Conservation (phyloP, 2,113 vertebrate genomes). For the Nymphicus hollandicus region DNA sequence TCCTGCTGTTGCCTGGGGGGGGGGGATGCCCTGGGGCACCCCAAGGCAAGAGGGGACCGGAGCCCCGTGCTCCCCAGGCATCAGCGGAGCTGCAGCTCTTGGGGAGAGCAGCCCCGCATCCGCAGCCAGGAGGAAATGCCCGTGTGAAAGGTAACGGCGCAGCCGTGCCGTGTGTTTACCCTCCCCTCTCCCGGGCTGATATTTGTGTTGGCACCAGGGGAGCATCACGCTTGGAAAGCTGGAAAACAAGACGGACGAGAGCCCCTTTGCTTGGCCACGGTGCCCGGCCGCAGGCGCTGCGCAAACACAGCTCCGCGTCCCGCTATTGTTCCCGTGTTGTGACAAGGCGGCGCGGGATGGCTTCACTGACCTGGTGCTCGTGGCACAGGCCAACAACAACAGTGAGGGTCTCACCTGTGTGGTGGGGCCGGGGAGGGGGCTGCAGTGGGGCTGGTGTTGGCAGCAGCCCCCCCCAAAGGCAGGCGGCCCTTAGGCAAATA, state of each 20-base stretch:
- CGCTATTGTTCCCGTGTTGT: conserved; percentile 77
- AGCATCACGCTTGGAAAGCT: conserved; percentile 47
- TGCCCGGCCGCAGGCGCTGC: background rate
- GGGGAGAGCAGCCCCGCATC: background rate
- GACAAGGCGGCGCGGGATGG: conserved; percentile 46
- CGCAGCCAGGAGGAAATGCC: background rate
- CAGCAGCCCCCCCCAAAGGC: conserved; percentile 43
- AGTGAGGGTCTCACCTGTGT: background rate
- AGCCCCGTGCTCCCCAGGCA: background rate
- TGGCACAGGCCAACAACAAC: conserved; percentile 67
- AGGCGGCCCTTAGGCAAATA: conserved; percentile 68
- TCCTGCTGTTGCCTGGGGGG: fast-evolving
- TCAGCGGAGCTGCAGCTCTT: background rate
- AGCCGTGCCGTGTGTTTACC: background rate
- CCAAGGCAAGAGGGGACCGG: background rate
- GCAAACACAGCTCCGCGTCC: background rate
- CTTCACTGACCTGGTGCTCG: background rate
- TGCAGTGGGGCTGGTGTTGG: background rate
- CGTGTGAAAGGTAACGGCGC: background rate
- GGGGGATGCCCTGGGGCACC: fast-evolving
- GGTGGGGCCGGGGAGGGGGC: background rate
- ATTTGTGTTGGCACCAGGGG: conserved; percentile 70
- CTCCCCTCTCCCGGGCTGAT: conserved; percentile 44
- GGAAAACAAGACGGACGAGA: conserved; percentile 64
- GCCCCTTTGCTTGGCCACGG: background rate